Conservation (phyloP, 2,113 vertebrate genomes). For the Echinops telfairi region DNA sequence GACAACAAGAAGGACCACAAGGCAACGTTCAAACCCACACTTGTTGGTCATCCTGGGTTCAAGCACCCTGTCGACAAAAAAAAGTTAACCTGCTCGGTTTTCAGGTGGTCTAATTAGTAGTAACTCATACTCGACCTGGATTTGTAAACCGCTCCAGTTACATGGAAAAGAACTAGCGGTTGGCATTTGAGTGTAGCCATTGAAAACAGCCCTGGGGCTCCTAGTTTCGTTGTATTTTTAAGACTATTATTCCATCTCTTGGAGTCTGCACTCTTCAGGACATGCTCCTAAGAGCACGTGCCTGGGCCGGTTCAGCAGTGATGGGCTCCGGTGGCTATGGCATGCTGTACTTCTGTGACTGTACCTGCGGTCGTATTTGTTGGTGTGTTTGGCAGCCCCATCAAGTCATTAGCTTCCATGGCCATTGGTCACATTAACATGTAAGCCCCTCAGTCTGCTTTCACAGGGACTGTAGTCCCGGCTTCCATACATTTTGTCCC, state of each 20-base stretch:
- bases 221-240: not conserved
- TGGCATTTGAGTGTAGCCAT: constrained; percentile 27
- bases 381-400: not conserved
- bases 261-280: not conserved
- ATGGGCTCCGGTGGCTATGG: not conserved
- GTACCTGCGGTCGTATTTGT: not conserved
- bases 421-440: not conserved
- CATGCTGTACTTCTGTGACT: not conserved
- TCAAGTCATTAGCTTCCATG: not conserved
- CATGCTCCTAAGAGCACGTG: not conserved
- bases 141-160: constrained; percentile 7
- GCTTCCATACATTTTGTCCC: not conserved
- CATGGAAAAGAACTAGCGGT: not conserved
- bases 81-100: constrained; percentile 6
- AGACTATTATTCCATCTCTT: not conserved
- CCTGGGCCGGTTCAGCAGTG: not conserved
- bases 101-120: constrained; percentile 48
- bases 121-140: not conserved
- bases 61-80: not conserved
- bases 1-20: not conserved
- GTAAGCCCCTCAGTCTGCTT: not conserved
- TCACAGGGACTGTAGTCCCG: not conserved
- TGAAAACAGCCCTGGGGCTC: not conserved
- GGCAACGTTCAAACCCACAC: not conserved
- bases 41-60: constrained; percentile 4